Evolutionary conservation across 2,113 vertebrate species (phyloP), one percentile per base, ranked within the genome.

Genomic region (Sander vitreus): DNA sequence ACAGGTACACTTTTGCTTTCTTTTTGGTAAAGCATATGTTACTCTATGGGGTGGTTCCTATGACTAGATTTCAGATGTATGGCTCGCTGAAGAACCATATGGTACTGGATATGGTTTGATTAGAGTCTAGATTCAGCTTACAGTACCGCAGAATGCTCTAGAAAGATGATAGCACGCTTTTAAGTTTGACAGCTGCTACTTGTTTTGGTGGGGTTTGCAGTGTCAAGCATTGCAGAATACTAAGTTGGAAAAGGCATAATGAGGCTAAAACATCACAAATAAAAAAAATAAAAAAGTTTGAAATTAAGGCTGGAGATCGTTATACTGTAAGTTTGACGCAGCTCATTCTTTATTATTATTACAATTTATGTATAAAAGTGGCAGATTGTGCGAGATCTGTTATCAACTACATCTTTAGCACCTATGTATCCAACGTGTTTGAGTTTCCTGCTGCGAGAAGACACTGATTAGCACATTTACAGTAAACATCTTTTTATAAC

Each of bases 131-230:
- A 70, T 55, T 53, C 54, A 68, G n/a, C n/a, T n/a, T n/a, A n/a
- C n/a, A n/a, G n/a, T n/a, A n/a, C n/a, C n/a, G n/a, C n/a, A n/a
- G n/a, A n/a, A n/a, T n/a, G n/a, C n/a, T n/a, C n/a, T n/a, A 47
- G 39, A 63, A 39, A 39, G 73, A 73, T 70, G 59, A 65, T 65
- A 19, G 5, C n/a, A 9, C 0, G 0, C 16, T 68, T 81, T 74
- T 11, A 54, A 60, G 15, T 51, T 62, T 5, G 19, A n/a, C 63
- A 77, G 62, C 78, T 81, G 55, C 21, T 58, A 57, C 57, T 53
- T 0, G 23, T 59, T 76, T 78, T 25, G 72, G 6, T 59, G 47
- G 18, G 39, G 16, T 63, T 73, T 76, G 4, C 36, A 27, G 53
- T 30, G 30, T 59, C 53, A 66, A 16, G n/a, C 54, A 47, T 54